Base-by-base conservation (phyloP, 2,888 invertebrate genomes). In the Eristalinus aeneus region DNA sequence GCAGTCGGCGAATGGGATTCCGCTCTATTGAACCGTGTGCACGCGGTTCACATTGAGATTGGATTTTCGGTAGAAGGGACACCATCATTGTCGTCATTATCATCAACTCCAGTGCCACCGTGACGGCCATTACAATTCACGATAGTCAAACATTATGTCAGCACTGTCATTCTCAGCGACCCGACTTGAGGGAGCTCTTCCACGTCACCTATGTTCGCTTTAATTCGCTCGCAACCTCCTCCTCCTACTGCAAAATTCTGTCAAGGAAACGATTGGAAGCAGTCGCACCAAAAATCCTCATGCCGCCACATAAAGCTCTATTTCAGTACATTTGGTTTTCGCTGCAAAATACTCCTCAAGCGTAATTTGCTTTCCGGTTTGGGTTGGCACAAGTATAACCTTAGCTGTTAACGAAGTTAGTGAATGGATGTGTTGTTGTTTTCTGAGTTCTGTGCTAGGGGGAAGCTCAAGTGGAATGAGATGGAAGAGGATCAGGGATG, bases 11-110 rank as follows among this genome's bases (percentile, higher is more conserved):
- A 71, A 79, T 80, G 75, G 31, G 56, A 85, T 58, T 80, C 34
- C 46, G 84, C 80, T 76, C 75, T 67, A 80, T 76, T 85, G 84
- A 80, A 76, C 80, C 80, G 79, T 53, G 58, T 74, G 34, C 31
- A 53, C 68, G 78, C 64, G 46, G n/a, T 56, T 61, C 34, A 56
- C 39, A 60, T 39, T n/a, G 54, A 84, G 75, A 84, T 84, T 84
- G 74, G 75, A 65, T 84, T 79, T 79, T 71, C 54, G 78, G 73
- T 20, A 31, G 56, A 72, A 77, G 56, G 73, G 31, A 67, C 68
- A 32, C 63, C 65, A 69, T 68, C 72, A 60, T n/a, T 32, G 32
- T 67, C 8, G 27, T 54, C 69, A 64, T 53, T 46, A 46, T 46
- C 46, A 16, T 46, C 46, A 46, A 16, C 46, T 46, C 46, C 16